Evolutionary conservation across 1,140 invertebrate species (phyloP), one percentile per base, ranked within the genome.

Genomic region (Drosophila tani): DNA sequence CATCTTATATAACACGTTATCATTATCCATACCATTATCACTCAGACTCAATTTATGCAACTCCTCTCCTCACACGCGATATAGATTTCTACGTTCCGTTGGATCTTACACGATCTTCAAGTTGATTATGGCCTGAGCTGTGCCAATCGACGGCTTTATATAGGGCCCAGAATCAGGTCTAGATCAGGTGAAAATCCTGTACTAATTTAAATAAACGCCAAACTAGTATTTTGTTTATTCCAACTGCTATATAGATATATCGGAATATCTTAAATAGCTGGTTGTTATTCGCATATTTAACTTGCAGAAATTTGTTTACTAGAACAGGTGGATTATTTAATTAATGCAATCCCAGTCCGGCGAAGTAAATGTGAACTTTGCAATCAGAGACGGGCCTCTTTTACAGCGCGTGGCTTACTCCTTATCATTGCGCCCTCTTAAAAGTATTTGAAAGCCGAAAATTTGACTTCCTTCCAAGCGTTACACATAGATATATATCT

Each of bases 151-250:
- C 21, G 64, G 41, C 59, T 73, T 91, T 92, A 76, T 91, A 92
- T 92, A 92, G 82, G 71, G 64, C 51, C 41, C 60, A 56, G 50
- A 40, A 19, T 17, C 21, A 46, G 7, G 49, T 53, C 24, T 47
- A 59, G 75, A 75, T 83, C 82, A 83, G 78, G 64, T 91, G 77
- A 81, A 91, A 91, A 91, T 91, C 87, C 80, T 91, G 87, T 80
- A 77, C 64, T 82, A 70, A 91, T 91, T 91, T 91, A 76, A 91
- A 91, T 91, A 91, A 75, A 77, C 62, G 81, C 49, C 85, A 92
- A 92, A 92, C 91, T 86, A 86, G 91, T 92, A 92, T 92, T 91
- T 91, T 92, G 91, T 92, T 92, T 92, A 83, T 91, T 70, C 69
- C 70, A 70, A 74, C 35, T 79, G 74, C 67, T 75, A 64, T 75